Base-by-base conservation (phyloP, 37 sponge, comb jelly and placozoan genomes). In the Cliona cf. orientalis region DNA sequence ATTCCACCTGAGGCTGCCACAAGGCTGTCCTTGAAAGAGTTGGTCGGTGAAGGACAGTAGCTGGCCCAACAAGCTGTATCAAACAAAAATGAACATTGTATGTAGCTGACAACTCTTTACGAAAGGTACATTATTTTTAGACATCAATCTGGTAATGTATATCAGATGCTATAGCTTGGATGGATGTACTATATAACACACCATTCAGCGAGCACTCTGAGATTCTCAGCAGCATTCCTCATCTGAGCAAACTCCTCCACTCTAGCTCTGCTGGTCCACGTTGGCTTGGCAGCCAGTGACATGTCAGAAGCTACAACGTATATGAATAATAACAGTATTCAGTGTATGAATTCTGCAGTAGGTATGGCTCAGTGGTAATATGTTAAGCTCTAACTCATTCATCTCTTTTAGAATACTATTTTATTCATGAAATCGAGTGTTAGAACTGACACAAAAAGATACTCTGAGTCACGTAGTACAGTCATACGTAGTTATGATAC, bases 201-300 rank as follows among this genome's bases (percentile, higher is more conserved):
- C 93, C 86, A 72, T 58, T 93, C 89, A 71, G 89, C 86, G 23
- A 93, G 79, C 23, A 49, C 42, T n/a, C 83, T 38, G 35, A 85
- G 86, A 35, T 81, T 80, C 17, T 73, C 78, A 37, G 93, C 80
- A 3, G 62, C 74, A 40, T 49, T 72, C 40, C 66, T 84, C 71
- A 89, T 59, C 35, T 78, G 36, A 2, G 56, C 29, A 60, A 88
- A 93, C 63, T 93, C 80, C 32, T 88, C 83, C 1, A 81, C 81
- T 38, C 61, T 43, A 42, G 81, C 39, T 25, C 55, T 72, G 32
- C 73, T 74, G n/a, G 66, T 49, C 42, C 79, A 65, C 9, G 93
- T 80, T 19, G 93, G 78, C 63, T 89, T 88, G 31, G 77, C 46
- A 32, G 91, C 79, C 55, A 93, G 79, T 21, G 93, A 93, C 83